phyloP scores from a whole-genome alignment of 1,140 invertebrate genomes.

The Conus betulinus region DNA sequence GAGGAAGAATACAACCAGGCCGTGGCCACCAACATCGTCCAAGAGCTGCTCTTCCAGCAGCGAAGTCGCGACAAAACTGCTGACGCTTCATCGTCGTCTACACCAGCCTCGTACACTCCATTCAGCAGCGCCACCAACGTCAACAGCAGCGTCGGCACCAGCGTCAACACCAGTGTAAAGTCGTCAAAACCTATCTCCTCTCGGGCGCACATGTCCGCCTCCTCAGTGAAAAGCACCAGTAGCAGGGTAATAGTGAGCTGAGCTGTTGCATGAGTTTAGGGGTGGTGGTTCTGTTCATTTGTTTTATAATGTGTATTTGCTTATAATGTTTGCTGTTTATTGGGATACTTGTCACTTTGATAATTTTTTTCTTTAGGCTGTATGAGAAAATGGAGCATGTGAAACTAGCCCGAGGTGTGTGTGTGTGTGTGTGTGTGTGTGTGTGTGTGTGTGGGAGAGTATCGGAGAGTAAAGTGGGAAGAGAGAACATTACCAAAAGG shows the following conservation, averaged over 20 bases:
- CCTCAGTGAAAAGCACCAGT: neutral
- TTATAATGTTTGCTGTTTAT: too few relatives aligned
- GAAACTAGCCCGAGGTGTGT: too few relatives aligned
- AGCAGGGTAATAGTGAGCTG: neutral
- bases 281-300: too few relatives aligned
- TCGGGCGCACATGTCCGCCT: constrained; percentile 7
- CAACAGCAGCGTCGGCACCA: neutral
- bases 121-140: constrained; percentile 9
- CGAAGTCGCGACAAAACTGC: neutral
- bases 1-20: constrained; percentile 74
- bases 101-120: constrained; percentile 9
- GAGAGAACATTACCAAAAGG: too few relatives aligned
- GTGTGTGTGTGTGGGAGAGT: too few relatives aligned
- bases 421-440: too few relatives aligned
- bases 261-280: too few relatives aligned
- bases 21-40: constrained; percentile 72
- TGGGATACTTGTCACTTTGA: too few relatives aligned
- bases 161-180: neutral
- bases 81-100: neutral
- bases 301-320: too few relatives aligned
- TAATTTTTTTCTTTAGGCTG: too few relatives aligned
- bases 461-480: too few relatives aligned
- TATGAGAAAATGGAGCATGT: too few relatives aligned
- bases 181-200: constrained; percentile 9
- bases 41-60: constrained; percentile 66